A percentile compares a stretch with the other conserved stretches of the same genome.
Conservation (phyloP, 2,797 vertebrate genomes). For the Eulemur rubriventer region DNA sequence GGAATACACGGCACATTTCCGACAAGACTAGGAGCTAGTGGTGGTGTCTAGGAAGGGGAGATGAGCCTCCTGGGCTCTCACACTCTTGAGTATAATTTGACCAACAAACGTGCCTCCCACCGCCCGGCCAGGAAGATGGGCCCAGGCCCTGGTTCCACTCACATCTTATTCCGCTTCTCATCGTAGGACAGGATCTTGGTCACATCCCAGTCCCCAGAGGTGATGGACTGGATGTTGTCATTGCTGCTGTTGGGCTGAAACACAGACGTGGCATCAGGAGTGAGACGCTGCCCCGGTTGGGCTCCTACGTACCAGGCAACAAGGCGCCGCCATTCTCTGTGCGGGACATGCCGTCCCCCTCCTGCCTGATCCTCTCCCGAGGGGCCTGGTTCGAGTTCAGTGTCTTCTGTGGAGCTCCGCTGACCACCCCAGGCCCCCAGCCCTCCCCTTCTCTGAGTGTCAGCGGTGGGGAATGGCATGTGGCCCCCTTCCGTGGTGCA, state of each 20-base stretch:
- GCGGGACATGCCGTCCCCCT: fast-evolving
- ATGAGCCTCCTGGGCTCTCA: not conserved
- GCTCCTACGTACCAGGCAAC: not conserved
- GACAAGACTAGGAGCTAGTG: not conserved
- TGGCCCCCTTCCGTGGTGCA: fast-evolving
- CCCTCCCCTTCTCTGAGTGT: too few relatives aligned
- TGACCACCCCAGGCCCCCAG: not conserved
- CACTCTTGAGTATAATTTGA: fast-evolving
- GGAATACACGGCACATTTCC: not conserved
- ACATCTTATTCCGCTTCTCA: conserved; percentile 94
- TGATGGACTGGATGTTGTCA: conserved; percentile 95
- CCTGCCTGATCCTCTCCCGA: not conserved
- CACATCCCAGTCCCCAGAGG: conserved; percentile 98
- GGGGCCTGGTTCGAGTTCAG: not conserved
- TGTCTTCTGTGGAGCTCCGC: not conserved
- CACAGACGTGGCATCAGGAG: conserved; percentile 22
- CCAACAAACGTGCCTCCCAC: not conserved
- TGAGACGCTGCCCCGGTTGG: not conserved
- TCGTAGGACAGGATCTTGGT: conserved; percentile 95
- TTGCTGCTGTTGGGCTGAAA: conserved; percentile 93
- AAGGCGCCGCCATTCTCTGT: not conserved
- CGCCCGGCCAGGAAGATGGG: not conserved
- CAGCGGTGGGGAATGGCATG: not conserved
- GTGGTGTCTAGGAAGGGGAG: not conserved
- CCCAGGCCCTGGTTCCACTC: conserved; percentile 75